Conservation (phyloP, 2,113 vertebrate genomes). For the Heterochromis multidens region DNA sequence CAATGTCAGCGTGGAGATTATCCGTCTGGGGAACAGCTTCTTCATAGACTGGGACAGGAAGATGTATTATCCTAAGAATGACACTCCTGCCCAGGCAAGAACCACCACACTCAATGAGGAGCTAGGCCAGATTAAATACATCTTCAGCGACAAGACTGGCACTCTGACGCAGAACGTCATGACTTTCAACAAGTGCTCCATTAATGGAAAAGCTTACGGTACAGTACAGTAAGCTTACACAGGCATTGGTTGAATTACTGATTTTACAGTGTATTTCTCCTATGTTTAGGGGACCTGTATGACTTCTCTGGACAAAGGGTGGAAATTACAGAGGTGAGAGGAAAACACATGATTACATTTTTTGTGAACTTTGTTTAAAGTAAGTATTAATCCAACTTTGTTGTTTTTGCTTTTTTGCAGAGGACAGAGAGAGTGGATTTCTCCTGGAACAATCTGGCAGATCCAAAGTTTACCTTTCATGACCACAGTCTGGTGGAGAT, state of each 20-base stretch:
- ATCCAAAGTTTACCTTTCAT: conserved; percentile 88
- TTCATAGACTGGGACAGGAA: conserved; percentile 95
- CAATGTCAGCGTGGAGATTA: conserved; percentile 86
- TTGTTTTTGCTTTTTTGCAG: conserved; percentile 53
- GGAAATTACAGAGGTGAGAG: conserved; percentile 83
- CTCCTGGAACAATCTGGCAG: conserved; percentile 84
- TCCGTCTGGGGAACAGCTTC: conserved; percentile 93
- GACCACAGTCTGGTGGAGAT: conserved; percentile 84
- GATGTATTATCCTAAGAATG: conserved; percentile 87
- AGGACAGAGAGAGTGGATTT: conserved; percentile 84
- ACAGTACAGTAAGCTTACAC: no score
- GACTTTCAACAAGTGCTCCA: conserved; percentile 92
- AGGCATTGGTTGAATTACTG: fast-evolving
- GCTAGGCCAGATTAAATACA: conserved; percentile 93
- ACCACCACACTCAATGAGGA: conserved; percentile 97
- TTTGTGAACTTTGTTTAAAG: not conserved
- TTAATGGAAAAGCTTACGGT: conserved; percentile 86
- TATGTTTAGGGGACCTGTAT: conserved; percentile 75
- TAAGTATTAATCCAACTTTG: fast-evolving
- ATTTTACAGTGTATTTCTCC: not conserved
- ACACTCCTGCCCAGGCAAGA: conserved; percentile 86
- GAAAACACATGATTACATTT: not conserved
- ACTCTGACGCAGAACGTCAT: conserved; percentile 98
- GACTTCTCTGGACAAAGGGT: conserved; percentile 75
- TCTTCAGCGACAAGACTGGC: conserved; percentile 97